Evolutionary conservation across 2,113 vertebrate species (phyloP), one percentile per base, ranked within the genome.

Genomic region (Mola mola): DNA sequence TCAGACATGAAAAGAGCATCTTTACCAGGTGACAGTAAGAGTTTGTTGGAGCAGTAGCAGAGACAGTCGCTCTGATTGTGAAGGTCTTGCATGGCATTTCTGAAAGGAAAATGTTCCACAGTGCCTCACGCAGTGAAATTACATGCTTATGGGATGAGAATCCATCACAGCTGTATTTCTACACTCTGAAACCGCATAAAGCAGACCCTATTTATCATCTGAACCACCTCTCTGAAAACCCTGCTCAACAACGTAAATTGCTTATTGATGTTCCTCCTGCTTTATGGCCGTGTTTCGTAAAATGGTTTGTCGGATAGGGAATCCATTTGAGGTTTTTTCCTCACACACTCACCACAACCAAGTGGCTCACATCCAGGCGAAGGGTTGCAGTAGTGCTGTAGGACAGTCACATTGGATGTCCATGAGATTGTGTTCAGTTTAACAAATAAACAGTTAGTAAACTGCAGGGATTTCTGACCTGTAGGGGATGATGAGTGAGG

Each of bases 201-300:
- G n/a, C 44, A 41, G 13, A 29, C 34, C 20, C 46, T 16, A 53
- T 16, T 63, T 41, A 64, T 53, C 57, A 61, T 29, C 43, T 37
- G 46, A 40, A 31, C 28, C 36, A 26, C 38, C 55, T 60, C 25
- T 37, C 49, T 42, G 53, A 59, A 71, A 72, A 68, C 31, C 42
- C 36, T 51, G n/a, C 62, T 38, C 56, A 40, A 44, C 37, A 17
- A 55, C 49, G 47, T 28, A 69, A 69, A 62, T 67, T 72, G 28
- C 29, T 60, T 55, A 71, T 80, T 67, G 57, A 62, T 67, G 48
- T 68, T 72, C 41, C 25, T 43, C 43, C 1, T 48, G 20, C 44
- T 36, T 55, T 33, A n/a, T 42, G 25, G 29, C 67, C 40, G 52
- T 48, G 67, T 63, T 46, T 28, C 50, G 36, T 57, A 13, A 58